phyloP scores from a whole-genome alignment of 2,113 vertebrate species.

The Peromyscus californicus region DNA sequence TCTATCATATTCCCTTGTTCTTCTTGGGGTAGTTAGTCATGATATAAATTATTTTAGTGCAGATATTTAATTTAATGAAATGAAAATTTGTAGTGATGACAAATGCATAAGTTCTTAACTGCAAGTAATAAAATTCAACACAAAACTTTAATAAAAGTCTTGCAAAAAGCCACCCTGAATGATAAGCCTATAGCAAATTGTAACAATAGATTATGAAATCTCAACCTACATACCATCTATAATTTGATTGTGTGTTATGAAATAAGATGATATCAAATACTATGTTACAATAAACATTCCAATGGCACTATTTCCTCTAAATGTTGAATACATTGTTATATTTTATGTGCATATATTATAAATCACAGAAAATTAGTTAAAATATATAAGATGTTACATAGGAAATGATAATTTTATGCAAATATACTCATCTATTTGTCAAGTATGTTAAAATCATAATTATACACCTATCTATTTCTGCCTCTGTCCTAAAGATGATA shows the following conservation, averaged over 20 bases:
- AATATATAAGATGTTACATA: not conserved
- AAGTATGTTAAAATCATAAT: not conserved
- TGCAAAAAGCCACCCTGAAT: constrained; percentile 49
- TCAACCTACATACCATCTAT: not conserved
- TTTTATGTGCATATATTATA: not conserved
- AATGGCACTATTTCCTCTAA: not conserved
- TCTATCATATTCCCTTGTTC: constrained; percentile 67
- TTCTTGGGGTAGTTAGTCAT: constrained; percentile 68
- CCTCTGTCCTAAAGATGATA: not conserved
- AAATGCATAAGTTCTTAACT: constrained; percentile 73
- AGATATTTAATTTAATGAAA: constrained; percentile 80
- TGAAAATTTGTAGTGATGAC: constrained; percentile 67
- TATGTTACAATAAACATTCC: not conserved
- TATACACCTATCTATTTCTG: not conserved
- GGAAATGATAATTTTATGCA: not conserved
- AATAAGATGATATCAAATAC: not conserved
- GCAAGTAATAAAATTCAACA: constrained; percentile 69
- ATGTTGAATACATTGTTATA: not conserved
- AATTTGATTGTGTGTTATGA: not conserved
- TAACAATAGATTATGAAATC: not conserved
- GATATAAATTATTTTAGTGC: constrained; percentile 71
- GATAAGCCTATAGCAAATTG: not conserved
- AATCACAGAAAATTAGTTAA: not conserved
- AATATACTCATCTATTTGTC: not conserved
- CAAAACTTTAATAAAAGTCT: constrained; percentile 64